phyloP scores from a whole-genome alignment of 2,888 invertebrate genomes.

The Beris chalybata region DNA sequence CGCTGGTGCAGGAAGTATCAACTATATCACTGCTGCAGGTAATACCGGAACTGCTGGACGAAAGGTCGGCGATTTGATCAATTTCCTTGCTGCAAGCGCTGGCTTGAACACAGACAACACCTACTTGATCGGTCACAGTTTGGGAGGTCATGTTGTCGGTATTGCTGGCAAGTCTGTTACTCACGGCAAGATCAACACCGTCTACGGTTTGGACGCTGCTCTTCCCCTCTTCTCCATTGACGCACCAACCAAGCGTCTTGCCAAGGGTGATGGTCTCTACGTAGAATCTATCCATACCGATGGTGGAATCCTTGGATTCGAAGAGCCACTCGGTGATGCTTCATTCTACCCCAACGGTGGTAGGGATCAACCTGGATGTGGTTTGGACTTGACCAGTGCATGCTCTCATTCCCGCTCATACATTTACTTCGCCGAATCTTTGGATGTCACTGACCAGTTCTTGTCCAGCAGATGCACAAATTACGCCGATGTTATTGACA shows the following conservation, averaged over 20 bases:
- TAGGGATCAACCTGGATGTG: conserved; percentile 43
- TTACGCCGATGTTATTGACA: background rate
- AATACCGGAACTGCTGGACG: conserved; percentile 44
- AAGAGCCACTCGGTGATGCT: conserved; percentile 40
- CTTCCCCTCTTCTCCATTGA: conserved; percentile 43
- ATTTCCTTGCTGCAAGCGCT: conserved; percentile 57
- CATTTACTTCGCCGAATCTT: conserved; percentile 33
- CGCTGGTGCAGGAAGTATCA: conserved; percentile 59
- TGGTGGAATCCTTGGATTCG: conserved; percentile 40
- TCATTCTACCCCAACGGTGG: conserved; percentile 46
- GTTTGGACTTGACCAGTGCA: conserved; percentile 16
- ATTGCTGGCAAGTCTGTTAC: conserved; percentile 61
- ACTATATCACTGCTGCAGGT: conserved; percentile 61
- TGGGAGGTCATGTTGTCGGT: conserved; percentile 63
- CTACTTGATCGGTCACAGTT: conserved; percentile 61
- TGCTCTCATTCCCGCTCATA: conserved; percentile 35
- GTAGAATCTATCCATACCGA: conserved; percentile 46
- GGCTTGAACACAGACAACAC: conserved; percentile 56
- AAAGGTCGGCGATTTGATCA: conserved; percentile 46
- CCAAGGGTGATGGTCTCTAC: conserved; percentile 37
- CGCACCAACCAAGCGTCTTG: conserved; percentile 39
- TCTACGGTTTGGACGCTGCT: conserved; percentile 53
- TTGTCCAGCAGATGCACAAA: background rate
- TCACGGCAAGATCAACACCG: conserved; percentile 59
- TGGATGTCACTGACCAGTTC: background rate